A percentile compares a stretch with the other conserved stretches of the same genome.
Conservation (phyloP, 2,113 vertebrate species). For the Cebidichthys violaceus region DNA sequence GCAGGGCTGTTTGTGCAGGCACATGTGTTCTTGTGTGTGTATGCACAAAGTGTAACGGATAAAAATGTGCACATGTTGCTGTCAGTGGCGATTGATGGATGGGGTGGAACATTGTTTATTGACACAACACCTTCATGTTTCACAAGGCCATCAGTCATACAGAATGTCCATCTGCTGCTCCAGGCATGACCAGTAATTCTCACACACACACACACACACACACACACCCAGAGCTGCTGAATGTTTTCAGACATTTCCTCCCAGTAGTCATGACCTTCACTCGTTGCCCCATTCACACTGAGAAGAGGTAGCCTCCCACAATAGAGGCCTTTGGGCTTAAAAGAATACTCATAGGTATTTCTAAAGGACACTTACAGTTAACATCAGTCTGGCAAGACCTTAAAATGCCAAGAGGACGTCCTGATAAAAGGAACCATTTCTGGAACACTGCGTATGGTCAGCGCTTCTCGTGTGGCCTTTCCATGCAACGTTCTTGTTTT, state of each 20-base stretch:
- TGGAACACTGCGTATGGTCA: conserved; percentile 42
- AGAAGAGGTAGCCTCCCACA: conserved; percentile 41
- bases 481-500: neutral
- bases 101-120: conserved; percentile 78
- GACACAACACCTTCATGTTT: conserved; percentile 83
- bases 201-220: conserved; percentile 23
- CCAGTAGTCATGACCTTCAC: conserved; percentile 75
- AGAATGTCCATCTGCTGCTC: conserved; percentile 67
- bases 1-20: neutral
- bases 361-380: conserved; percentile 60
- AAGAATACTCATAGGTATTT: conserved; percentile 42
- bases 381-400: conserved; percentile 41
- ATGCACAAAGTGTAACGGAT: conserved; percentile 41
- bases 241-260: conserved; percentile 59
- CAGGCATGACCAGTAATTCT: conserved; percentile 46
- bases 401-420: conserved; percentile 56
- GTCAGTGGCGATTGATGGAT: conserved; percentile 76
- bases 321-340: conserved; percentile 45
- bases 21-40: neutral
- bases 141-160: conserved; percentile 79
- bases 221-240: conserved; percentile 25
- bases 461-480: neutral
- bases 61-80: conserved; percentile 71
- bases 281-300: conserved; percentile 22
- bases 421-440: conserved; percentile 25